A percentile compares a stretch with the other conserved stretches of the same genome.
phyloP scores from a whole-genome alignment of 1,140 invertebrate species.

The Agrypnia vestita region DNA sequence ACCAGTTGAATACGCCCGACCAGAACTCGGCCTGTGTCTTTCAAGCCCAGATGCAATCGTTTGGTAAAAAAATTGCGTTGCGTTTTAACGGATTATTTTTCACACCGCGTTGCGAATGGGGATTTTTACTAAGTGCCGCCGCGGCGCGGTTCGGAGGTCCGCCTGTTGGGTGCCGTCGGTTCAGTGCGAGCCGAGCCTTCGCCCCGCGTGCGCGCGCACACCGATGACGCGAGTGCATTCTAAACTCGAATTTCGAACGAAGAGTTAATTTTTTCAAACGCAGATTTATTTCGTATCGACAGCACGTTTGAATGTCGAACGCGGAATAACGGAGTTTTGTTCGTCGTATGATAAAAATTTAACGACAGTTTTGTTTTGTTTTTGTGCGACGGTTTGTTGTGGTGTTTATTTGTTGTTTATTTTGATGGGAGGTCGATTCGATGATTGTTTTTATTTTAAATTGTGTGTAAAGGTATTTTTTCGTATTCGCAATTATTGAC shows the following conservation, averaged over 20 bases:
- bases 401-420: neutral
- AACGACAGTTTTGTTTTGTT: neutral
- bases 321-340: neutral
- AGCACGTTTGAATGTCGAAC: constrained; percentile 2
- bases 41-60: neutral
- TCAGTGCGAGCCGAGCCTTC: constrained; percentile 27
- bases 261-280: neutral
- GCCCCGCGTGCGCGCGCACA: constrained; percentile 27
- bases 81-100: neutral
- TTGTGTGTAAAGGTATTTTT: too few species aligned
- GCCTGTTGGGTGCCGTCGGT: neutral
- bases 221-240: neutral
- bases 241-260: constrained; percentile 32
- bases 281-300: neutral
- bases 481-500: too few species aligned
- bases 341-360: neutral
- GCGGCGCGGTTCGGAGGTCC: neutral
- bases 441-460: neutral
- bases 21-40: neutral
- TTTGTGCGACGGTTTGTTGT: neutral
- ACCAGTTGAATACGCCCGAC: neutral
- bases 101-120: neutral
- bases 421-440: neutral
- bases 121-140: neutral
- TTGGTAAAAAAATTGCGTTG: neutral